phyloP scores from a whole-genome alignment of 2,797 vertebrate species.

The Borostomias antarcticus region DNA sequence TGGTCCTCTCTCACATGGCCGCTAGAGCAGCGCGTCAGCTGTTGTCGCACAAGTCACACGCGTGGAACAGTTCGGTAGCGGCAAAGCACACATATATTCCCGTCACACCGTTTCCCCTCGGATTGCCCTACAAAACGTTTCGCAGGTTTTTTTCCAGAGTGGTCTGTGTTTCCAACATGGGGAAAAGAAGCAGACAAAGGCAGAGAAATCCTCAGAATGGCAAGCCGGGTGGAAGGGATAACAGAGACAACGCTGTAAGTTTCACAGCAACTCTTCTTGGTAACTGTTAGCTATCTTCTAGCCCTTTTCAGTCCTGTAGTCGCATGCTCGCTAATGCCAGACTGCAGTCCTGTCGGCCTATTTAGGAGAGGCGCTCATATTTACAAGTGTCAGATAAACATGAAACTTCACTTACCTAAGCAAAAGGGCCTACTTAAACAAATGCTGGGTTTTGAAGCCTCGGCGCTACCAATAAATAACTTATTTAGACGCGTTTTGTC shows the following conservation, averaged over 20 bases:
- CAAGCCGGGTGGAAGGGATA: slow-evolving; percentile 62
- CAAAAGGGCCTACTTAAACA: too few relatives aligned
- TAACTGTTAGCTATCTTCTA: too few relatives aligned
- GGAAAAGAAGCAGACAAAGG: slow-evolving; percentile 76
- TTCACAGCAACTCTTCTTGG: neutral
- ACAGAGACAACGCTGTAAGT: slow-evolving; percentile 79
- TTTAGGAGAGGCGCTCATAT: too few relatives aligned
- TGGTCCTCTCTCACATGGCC: slow-evolving; percentile 68
- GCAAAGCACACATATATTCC: neutral
- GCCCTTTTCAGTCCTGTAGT: neutral
- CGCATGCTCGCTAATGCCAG: too few relatives aligned
- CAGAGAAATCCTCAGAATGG: slow-evolving; percentile 61
- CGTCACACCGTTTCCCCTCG: neutral
- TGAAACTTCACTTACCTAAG: too few relatives aligned
- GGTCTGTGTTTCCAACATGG: slow-evolving; percentile 66
- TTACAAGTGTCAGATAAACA: too few relatives aligned
- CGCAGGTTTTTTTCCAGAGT: slow-evolving; percentile 54
- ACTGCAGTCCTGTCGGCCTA: too few relatives aligned
- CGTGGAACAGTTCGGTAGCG: slow-evolving; percentile 27
- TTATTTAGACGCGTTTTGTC: too few relatives aligned
- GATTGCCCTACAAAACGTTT: neutral
- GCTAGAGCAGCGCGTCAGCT: slow-evolving; percentile 50
- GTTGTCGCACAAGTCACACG: slow-evolving; percentile 45
- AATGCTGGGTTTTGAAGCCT: too few relatives aligned
- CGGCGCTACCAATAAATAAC: too few relatives aligned